These are phyloP conservation scores for Gymnocypris eckloni DNA, from an alignment of 2,797 vertebrate genomes.

Conservation along the genomic window DNA sequence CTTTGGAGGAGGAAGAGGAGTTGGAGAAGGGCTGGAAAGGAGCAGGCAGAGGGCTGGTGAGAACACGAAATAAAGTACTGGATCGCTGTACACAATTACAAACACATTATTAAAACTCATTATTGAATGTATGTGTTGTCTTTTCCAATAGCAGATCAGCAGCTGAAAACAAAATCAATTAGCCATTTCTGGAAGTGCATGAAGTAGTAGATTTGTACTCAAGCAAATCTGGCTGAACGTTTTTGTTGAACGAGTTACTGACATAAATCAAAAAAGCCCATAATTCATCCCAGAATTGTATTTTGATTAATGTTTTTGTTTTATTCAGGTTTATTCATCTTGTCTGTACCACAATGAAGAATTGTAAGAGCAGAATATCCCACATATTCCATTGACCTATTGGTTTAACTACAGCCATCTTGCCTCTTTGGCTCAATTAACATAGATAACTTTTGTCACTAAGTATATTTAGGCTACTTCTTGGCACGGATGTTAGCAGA, in stretches of 20 bases:
- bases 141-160: not conserved
- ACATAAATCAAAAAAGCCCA: not conserved
- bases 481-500: not conserved
- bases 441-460: not conserved
- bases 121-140: not conserved
- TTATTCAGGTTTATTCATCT: not conserved
- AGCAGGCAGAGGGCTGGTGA: too few species aligned
- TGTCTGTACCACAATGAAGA: too few species aligned
- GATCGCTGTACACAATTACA: not conserved
- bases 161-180: too few species aligned
- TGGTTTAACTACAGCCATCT: not conserved
- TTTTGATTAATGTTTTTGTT: not conserved
- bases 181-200: not conserved
- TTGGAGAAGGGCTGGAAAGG: too few species aligned
- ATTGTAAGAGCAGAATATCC: not conserved
- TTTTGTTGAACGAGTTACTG: not conserved
- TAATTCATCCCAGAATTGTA: not conserved
- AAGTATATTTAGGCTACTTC: slow-evolving; percentile 9
- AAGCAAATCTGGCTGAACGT: not conserved
- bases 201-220: too few species aligned
- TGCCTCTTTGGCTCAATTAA: not conserved
- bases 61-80: not conserved
- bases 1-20: too few species aligned
- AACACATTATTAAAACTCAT: not conserved
- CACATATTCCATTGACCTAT: not conserved